phyloP scores from a whole-genome alignment of 2,888 invertebrate genomes.

The Stenodera caucasica region DNA sequence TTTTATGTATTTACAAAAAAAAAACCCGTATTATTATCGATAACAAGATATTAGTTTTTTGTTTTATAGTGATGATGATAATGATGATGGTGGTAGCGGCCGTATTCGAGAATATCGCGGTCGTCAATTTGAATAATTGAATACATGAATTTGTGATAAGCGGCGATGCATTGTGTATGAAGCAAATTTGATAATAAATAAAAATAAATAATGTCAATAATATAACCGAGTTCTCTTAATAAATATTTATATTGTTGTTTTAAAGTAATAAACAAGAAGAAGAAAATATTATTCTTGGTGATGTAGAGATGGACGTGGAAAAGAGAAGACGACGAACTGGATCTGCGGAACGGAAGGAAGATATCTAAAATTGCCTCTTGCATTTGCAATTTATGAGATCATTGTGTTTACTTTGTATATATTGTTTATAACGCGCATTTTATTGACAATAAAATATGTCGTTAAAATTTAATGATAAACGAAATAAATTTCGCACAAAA shows the following conservation, averaged over 20 bases:
- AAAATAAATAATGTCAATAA: conserved; percentile 55
- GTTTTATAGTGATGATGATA: background rate
- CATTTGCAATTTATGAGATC: conserved; percentile 39
- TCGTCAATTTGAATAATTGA: conserved; percentile 57
- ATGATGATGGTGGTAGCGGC: conserved; percentile 25
- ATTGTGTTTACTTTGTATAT: conserved; percentile 37
- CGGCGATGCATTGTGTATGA: conserved; percentile 56
- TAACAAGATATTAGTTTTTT: too few species aligned
- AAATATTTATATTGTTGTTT: conserved; percentile 51
- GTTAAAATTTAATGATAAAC: conserved; percentile 38
- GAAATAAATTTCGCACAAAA: conserved; percentile 22
- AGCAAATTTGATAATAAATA: conserved; percentile 58
- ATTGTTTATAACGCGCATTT: conserved; percentile 38
- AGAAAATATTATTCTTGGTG: too few species aligned
- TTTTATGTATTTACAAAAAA: too few species aligned
- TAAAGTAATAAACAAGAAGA: conserved; percentile 49
- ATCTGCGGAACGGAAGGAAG: conserved; percentile 37
- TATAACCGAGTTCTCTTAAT: conserved; percentile 46
- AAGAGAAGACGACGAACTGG: too few species aligned
- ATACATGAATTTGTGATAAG: conserved; percentile 58
- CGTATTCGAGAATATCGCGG: conserved; percentile 44
- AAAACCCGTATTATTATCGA: too few species aligned
- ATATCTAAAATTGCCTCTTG: conserved; percentile 36
- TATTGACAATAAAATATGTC: conserved; percentile 40
- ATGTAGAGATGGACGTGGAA: conserved; percentile 12